Percentiles rank a stretch among this genome's conserved stretches.
These are phyloP conservation scores for Diploscapter pachys DNA, from an alignment of 1,140 invertebrate species.

Conservation along the genomic window DNA sequence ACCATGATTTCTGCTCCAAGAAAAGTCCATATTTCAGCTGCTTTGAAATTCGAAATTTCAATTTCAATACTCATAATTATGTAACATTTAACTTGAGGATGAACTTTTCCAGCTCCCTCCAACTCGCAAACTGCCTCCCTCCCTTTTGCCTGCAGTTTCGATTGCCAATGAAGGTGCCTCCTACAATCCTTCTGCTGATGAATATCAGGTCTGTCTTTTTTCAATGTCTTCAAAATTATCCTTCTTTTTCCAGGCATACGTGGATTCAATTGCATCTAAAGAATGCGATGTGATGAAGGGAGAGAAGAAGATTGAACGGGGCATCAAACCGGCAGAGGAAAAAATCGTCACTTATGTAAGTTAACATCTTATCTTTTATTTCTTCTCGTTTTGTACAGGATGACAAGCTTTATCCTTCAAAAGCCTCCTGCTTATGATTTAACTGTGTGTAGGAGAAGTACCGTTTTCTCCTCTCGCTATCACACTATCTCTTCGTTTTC, in stretches of 20 bases:
- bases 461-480: too few species aligned
- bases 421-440: too few species aligned
- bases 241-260: slow-evolving; percentile 27
- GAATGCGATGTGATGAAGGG: slow-evolving; percentile 26
- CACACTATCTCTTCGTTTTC: background rate
- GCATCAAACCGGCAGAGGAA: slow-evolving; percentile 20
- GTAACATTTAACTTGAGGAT: too few species aligned
- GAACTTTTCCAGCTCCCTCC: too few species aligned
- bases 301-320: slow-evolving; percentile 13
- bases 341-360: slow-evolving; percentile 5
- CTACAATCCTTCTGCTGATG: slow-evolving; percentile 34
- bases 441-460: too few species aligned
- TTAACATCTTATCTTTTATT: too few species aligned
- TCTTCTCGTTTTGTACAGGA: too few species aligned
- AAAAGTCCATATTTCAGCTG: slow-evolving; percentile 16
- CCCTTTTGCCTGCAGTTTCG: too few species aligned
- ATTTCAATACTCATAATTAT: too few species aligned
- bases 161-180: slow-evolving; percentile 15
- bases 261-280: slow-evolving; percentile 23
- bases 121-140: too few species aligned
- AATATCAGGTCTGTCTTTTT: slow-evolving; percentile 28
- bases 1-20: slow-evolving; percentile 18
- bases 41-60: background rate
- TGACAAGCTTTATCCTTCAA: too few species aligned
- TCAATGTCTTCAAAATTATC: slow-evolving; percentile 7